A percentile compares a stretch with the other conserved stretches of the same genome.
Evolutionary conservation across 1,140 invertebrate genomes (phyloP).

Genomic region (Adelges cooleyi): DNA sequence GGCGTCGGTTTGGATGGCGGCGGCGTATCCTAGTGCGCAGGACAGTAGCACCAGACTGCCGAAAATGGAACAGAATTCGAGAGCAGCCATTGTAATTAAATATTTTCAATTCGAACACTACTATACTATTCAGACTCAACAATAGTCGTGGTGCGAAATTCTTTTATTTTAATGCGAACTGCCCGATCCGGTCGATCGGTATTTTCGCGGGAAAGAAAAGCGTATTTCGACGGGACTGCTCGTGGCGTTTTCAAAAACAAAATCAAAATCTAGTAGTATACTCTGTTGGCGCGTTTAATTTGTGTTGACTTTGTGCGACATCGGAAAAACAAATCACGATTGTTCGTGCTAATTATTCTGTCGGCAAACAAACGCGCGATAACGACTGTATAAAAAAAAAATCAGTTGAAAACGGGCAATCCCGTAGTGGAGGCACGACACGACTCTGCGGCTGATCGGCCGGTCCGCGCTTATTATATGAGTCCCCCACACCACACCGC

Average conservation of each 20-base stretch:
- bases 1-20: constrained; percentile 14
- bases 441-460: background rate
- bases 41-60: background rate
- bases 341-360: constrained; percentile 13
- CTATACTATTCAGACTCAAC: no score
- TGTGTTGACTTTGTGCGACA: background rate
- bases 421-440: constrained; percentile 8
- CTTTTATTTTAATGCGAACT: no score
- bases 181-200: no score
- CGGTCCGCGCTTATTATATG: constrained; percentile 14
- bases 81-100: background rate
- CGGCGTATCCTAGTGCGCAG: background rate
- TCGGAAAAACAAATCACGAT: constrained; percentile 3
- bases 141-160: no score
- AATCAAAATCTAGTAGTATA: no score
- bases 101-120: no score
- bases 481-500: background rate
- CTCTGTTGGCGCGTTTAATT: no score
- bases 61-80: background rate
- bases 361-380: background rate
- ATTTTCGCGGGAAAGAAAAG: no score
- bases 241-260: no score
- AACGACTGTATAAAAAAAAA: background rate
- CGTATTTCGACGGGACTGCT: no score
- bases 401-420: background rate